Percentiles rank a stretch among this genome's conserved stretches.
These are phyloP conservation scores for Ctenomys sociabilis DNA, from an alignment of 2,113 vertebrate genomes.

Conservation along the genomic window DNA sequence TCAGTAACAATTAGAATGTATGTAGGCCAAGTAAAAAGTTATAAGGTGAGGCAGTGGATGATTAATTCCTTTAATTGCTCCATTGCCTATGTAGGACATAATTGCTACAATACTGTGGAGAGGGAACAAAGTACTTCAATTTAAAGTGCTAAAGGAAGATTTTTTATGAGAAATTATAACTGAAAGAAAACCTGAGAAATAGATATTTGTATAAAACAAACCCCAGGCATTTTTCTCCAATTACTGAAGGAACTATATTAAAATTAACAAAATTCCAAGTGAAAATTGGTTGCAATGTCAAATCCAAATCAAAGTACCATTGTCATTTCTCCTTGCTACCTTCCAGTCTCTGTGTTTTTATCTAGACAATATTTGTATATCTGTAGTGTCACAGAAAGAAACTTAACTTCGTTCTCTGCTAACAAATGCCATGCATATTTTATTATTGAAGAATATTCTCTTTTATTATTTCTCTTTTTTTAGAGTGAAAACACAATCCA, in stretches of 20 bases:
- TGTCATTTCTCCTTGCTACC: not conserved
- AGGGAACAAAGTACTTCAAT: not conserved
- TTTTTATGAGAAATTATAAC: conserved; percentile 3
- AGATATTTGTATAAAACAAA: conserved; percentile 34
- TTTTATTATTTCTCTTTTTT: not conserved
- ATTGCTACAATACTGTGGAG: conserved; percentile 53
- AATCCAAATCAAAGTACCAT: conserved; percentile 33
- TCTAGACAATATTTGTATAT: not conserved
- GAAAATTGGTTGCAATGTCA: conserved; percentile 18
- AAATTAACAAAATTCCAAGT: not conserved
- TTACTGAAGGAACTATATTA: not conserved
- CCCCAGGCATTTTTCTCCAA: not conserved
- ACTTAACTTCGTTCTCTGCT: not conserved
- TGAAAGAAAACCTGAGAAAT: not conserved
- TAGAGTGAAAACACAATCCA: not conserved
- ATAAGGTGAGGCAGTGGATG: not conserved
- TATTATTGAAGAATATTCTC: not conserved
- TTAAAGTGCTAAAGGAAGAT: conserved; percentile 26
- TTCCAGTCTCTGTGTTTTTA: not conserved
- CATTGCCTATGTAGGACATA: conserved; percentile 31
- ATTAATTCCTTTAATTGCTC: conserved; percentile 68
- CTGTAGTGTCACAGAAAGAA: not conserved
- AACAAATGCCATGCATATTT: not conserved
- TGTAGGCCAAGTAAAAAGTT: conserved; percentile 55
- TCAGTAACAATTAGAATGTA: conserved; percentile 55